Evolutionary conservation across 2,113 vertebrate species (phyloP), one percentile per base, ranked within the genome.

Genomic region (Pongo pygmaeus): DNA sequence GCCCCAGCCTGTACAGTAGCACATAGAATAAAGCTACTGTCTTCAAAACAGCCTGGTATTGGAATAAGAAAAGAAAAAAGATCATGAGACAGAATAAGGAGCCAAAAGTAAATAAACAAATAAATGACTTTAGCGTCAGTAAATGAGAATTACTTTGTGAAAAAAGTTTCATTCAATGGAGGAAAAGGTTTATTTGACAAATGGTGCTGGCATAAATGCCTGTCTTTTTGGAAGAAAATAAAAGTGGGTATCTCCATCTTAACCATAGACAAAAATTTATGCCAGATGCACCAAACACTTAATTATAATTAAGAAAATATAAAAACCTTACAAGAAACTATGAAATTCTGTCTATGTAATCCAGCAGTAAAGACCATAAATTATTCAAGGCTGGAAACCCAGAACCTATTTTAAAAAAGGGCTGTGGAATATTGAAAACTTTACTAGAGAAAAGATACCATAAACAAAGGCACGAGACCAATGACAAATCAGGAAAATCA

Each of bases 201-300:
- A 78, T 0, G 3, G 11, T 64, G 50, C 46, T 67, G n/a, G 8
- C 64, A 50, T 43, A 80, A 77, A 69, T 17, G 18, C 17, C 61
- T 79, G 0, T 59, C 48, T 67, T 72, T 38, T 83, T 91, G n/a
- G 89, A 88, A 88, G 57, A 87, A 89, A 94, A 50, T 8, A 35
- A 79, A 67, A 78, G 1, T 32, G 8, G 11, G 3, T 32, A 48
- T 6, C 4, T 94, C 61, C 32, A 35, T 35, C 11, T 79, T 70
- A 74, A 50, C 27, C 25, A 2, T 0, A 48, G 52, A 9, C 5
- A 14, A 81, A 75, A 86, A 81, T 75, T 75, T 7, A 64, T 46
- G 40, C 18, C 38, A 40, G 38, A 50, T 17, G 20, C 43, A 74
- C 5, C 25, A 43, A 43, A 14, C 25, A 69, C 7, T 27, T 80